A percentile compares a stretch with the other conserved stretches of the same genome.
These are phyloP conservation scores for Synergus itoensis DNA, from an alignment of 2,888 invertebrate species.

Conservation along the genomic window DNA sequence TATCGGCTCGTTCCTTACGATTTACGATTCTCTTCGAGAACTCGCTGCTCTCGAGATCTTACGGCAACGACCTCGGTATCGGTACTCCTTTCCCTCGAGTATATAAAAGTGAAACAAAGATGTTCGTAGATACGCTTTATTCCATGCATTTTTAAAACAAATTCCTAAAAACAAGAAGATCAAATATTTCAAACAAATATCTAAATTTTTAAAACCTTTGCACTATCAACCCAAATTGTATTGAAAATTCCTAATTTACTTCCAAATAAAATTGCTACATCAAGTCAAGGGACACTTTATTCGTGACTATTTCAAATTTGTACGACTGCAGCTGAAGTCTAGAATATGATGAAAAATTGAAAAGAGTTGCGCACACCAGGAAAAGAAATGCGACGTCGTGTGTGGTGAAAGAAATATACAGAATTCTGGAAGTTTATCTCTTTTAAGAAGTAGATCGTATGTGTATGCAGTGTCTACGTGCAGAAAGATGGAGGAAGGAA, in stretches of 20 bases:
- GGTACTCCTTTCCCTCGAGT: constrained; percentile 27
- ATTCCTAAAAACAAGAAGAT: too few relatives aligned
- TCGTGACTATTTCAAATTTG: background rate
- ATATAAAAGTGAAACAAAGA: constrained; percentile 38
- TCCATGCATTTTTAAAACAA: too few relatives aligned
- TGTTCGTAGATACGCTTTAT: constrained; percentile 30
- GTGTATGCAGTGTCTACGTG: constrained; percentile 41
- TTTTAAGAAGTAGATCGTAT: constrained; percentile 58
- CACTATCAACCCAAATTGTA: background rate
- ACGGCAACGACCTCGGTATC: constrained; percentile 43
- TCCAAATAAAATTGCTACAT: too few relatives aligned
- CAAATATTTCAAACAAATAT: too few relatives aligned
- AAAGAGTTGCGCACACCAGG: background rate
- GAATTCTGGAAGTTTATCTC: constrained; percentile 63
- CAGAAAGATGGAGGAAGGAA: constrained; percentile 51
- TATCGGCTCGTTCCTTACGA: constrained; percentile 38
- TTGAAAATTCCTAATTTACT: background rate
- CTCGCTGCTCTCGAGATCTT: constrained; percentile 7
- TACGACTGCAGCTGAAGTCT: background rate
- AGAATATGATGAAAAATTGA: background rate
- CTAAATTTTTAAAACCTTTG: too few relatives aligned
- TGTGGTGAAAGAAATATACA: constrained; percentile 22
- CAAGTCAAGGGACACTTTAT: background rate
- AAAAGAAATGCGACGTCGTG: background rate
- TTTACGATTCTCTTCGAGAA: constrained; percentile 39